These are phyloP conservation scores for Hypomecis atomaria DNA, from an alignment of 2,888 invertebrate species.

Conservation along the genomic window DNA sequence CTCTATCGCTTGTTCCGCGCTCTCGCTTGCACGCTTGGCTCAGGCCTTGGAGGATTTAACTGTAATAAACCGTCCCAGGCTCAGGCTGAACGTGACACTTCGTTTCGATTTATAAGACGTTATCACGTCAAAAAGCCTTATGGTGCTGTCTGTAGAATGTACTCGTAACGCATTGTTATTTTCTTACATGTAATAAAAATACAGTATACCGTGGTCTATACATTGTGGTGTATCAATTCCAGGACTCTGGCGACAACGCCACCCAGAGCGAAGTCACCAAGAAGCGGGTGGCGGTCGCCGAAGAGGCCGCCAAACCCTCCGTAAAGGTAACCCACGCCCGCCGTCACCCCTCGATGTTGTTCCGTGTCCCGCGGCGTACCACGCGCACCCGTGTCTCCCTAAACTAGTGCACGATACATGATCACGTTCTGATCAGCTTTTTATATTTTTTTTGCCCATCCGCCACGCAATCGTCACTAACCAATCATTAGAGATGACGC, in stretches of 20 bases:
- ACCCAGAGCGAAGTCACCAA: constrained; percentile 71
- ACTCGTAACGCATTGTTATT: background rate
- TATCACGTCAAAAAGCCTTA: too few species aligned
- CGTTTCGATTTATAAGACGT: too few species aligned
- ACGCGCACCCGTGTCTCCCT: constrained; percentile 14
- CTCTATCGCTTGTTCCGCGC: too few species aligned
- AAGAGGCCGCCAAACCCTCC: constrained; percentile 65
- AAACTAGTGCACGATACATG: constrained; percentile 38
- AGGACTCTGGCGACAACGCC: constrained; percentile 75
- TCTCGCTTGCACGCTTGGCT: too few species aligned
- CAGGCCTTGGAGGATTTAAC: too few species aligned
- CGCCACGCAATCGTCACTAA: constrained; percentile 28
- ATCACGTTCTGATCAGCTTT: constrained; percentile 55
- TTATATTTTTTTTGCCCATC: constrained; percentile 61
- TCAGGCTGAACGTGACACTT: too few species aligned
- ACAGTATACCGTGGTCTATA: background rate
- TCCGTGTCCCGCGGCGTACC: background rate
- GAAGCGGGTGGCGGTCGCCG: constrained; percentile 70
- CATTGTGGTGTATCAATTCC: constrained; percentile 26
- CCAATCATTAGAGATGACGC: constrained; percentile 21
- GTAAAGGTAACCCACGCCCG: constrained; percentile 62
- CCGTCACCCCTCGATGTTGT: constrained; percentile 1
- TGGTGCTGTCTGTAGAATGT: too few species aligned
- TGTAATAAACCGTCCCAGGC: too few species aligned
- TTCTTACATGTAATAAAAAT: background rate